Conservation (phyloP, 2,888 invertebrate genomes). For the Lochmaea capreae region DNA sequence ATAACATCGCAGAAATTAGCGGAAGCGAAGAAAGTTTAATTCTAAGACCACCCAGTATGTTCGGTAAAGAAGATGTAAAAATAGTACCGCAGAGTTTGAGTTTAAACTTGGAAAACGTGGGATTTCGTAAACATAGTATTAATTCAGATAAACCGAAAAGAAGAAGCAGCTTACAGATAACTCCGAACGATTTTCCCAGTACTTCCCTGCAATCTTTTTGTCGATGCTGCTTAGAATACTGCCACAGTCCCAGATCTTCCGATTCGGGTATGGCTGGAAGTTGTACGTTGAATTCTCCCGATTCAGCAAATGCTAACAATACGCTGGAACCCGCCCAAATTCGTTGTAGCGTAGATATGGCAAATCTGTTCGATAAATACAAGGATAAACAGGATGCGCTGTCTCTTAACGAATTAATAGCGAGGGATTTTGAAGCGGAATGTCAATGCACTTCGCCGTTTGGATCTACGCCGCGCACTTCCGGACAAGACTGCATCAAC, state of each 20-base stretch:
- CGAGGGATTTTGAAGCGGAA: constrained; percentile 74
- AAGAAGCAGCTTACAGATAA: constrained; percentile 60
- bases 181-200: constrained; percentile 43
- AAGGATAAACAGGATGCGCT: constrained; percentile 58
- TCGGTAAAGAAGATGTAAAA: constrained; percentile 56
- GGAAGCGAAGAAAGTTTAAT: constrained; percentile 59
- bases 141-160: constrained; percentile 71
- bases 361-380: constrained; percentile 54
- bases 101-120: constrained; percentile 54
- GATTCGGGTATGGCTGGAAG: constrained; percentile 90
- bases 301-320: constrained; percentile 64
- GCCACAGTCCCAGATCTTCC: constrained; percentile 79
- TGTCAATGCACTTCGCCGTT: constrained; percentile 81
- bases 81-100: constrained; percentile 49
- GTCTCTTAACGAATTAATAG: constrained; percentile 70
- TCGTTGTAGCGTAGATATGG: constrained; percentile 55
- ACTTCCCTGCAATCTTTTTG: constrained; percentile 52
- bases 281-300: constrained; percentile 79
- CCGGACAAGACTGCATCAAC: constrained; percentile 71
- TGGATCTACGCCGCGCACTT: constrained; percentile 78
- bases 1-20: constrained; percentile 49
- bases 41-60: constrained; percentile 72
- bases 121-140: constrained; percentile 68
- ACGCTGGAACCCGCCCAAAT: constrained; percentile 47
- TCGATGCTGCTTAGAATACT: constrained; percentile 60